These are phyloP conservation scores for Calvadosia cruxmelitensis DNA, from an alignment of 30 jellyfish, hydroid and myxozoan species.

Conservation along the genomic window DNA sequence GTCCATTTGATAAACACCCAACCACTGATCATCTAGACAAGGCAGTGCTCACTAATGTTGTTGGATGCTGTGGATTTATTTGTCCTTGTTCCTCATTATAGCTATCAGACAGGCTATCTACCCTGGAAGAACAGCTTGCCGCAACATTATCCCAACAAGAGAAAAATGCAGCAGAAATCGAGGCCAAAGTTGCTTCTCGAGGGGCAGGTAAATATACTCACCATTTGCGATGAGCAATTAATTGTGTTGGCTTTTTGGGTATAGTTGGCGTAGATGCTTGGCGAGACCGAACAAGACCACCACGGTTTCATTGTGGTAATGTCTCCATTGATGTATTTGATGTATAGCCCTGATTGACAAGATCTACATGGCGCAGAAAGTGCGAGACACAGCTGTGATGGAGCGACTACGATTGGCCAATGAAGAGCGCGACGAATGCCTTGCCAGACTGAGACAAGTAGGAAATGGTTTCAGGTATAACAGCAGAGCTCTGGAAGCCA, in stretches of 20 bases:
- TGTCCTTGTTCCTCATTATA: slow-evolving; percentile 6
- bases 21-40: no score
- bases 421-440: slow-evolving; percentile 67
- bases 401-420: slow-evolving; percentile 63
- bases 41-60: no score
- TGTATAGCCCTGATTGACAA: slow-evolving; percentile 74
- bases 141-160: slow-evolving; percentile 25
- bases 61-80: no score
- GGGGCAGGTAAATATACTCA: slow-evolving; percentile 99
- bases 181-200: slow-evolving; percentile 83
- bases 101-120: slow-evolving; percentile 79
- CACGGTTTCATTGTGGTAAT: no score
- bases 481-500: no score
- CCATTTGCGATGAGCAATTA: no score
- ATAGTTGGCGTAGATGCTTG: no score
- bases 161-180: slow-evolving; percentile 70
- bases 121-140: slow-evolving; percentile 68
- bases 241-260: no score
- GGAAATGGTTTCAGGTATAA: slow-evolving; percentile 77
- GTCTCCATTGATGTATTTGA: neutral
- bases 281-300: no score
- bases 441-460: slow-evolving; percentile 38
- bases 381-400: slow-evolving; percentile 76
- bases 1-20: no score
- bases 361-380: slow-evolving; percentile 87